A percentile compares a stretch with the other conserved stretches of the same genome.
Evolutionary conservation across 2,797 vertebrate species (phyloP).

Genomic region (Karalla daura): DNA sequence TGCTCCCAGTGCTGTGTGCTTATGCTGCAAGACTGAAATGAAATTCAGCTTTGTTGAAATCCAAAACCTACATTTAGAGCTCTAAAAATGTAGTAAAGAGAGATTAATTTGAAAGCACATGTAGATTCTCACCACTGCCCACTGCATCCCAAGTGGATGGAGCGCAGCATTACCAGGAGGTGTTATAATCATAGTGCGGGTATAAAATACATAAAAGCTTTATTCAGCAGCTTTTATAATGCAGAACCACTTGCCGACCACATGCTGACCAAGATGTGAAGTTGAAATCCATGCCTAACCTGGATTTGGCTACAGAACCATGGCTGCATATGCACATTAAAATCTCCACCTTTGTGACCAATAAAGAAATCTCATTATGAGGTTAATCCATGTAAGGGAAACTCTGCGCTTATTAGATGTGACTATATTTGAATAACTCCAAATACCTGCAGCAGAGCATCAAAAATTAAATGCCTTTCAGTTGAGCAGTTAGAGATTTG

Average conservation of each 20-base stretch:
- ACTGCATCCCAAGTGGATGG: background rate
- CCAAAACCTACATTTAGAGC: slow-evolving; percentile 53
- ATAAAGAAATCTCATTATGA: background rate
- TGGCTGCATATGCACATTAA: background rate
- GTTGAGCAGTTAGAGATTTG: background rate
- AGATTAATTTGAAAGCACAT: slow-evolving; percentile 57
- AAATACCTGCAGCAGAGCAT: background rate
- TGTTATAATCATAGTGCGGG: background rate
- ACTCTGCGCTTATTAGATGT: too few species aligned
- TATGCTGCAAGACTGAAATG: slow-evolving; percentile 46
- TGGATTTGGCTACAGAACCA: background rate
- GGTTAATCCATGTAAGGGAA: background rate
- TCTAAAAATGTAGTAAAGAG: slow-evolving; percentile 57
- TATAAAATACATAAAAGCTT: background rate
- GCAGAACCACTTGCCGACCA: background rate
- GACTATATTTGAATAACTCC: background rate
- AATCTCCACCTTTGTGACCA: background rate
- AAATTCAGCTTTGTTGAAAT: slow-evolving; percentile 55
- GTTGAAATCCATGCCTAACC: background rate
- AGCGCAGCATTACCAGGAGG: background rate
- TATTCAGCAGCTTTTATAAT: background rate
- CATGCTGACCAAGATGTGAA: background rate
- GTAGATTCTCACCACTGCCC: slow-evolving; percentile 6
- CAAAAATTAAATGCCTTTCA: background rate
- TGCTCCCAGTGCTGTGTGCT: slow-evolving; percentile 16